Evolutionary conservation across 2,797 vertebrate species (phyloP).

Genomic region (Sarcoramphus papa): DNA sequence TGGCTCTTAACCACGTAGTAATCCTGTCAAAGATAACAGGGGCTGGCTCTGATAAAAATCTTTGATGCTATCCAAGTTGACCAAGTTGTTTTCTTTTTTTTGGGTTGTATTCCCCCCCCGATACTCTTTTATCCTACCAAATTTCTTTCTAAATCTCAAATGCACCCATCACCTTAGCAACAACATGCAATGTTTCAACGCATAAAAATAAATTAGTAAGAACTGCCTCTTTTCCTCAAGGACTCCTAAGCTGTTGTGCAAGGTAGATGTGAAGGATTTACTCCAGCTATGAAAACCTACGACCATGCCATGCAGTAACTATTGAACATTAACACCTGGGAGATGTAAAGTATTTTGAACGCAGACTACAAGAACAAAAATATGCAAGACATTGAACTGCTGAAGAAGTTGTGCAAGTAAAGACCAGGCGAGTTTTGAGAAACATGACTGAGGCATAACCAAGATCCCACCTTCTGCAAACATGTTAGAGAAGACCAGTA

Average conservation of each 20-base stretch:
- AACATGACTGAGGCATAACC: background rate
- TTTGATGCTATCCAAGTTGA: background rate
- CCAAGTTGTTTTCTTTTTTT: background rate
- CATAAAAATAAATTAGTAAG: background rate
- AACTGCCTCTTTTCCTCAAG: background rate
- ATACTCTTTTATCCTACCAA: background rate
- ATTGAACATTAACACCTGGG: background rate
- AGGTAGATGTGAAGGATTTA: background rate
- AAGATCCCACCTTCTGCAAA: background rate
- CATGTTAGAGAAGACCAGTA: background rate
- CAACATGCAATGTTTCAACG: background rate
- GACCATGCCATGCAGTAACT: background rate
- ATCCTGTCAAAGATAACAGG: background rate
- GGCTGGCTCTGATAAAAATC: background rate
- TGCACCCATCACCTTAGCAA: background rate
- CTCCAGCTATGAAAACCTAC: background rate
- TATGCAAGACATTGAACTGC: rapidly evolving
- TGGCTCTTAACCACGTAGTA: background rate
- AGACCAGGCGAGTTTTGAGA: background rate
- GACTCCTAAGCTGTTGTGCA: background rate
- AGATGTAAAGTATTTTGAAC: background rate
- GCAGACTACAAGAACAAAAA: background rate
- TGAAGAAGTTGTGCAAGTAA: background rate
- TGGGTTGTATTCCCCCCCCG: rapidly evolving
- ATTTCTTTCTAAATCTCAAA: background rate